Evolutionary conservation across 1,140 invertebrate species (phyloP).

Genomic region (Fopius arisanus): DNA sequence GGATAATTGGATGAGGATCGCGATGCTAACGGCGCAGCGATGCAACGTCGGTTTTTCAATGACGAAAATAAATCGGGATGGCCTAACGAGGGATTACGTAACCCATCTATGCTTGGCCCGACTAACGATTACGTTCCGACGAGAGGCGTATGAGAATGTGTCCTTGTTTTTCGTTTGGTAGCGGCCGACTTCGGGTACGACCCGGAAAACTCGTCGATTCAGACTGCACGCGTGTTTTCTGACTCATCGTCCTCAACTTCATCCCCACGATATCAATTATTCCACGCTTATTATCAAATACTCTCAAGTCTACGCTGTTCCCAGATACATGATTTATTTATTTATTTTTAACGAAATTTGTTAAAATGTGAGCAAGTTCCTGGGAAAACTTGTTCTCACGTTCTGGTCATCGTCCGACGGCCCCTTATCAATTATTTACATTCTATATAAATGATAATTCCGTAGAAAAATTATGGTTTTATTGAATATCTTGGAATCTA

Average conservation of each 20-base stretch:
- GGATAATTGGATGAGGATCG: not conserved
- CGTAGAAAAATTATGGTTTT: too few relatives aligned
- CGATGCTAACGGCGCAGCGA: conserved; percentile 1
- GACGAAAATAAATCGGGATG: conserved; percentile 32
- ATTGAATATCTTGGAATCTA: too few relatives aligned
- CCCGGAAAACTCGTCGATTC: conserved; percentile 18
- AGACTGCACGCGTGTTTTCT: not conserved
- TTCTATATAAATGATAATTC: too few relatives aligned
- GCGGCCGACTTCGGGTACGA: conserved; percentile 17
- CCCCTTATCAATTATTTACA: too few relatives aligned
- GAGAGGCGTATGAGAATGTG: conserved; percentile 23
- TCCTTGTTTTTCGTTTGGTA: conserved; percentile 28
- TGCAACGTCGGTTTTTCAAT: conserved; percentile 20
- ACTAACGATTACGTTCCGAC: conserved; percentile 3
- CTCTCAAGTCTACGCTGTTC: too few relatives aligned
- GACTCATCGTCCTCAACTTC: not conserved
- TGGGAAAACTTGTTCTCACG: too few relatives aligned
- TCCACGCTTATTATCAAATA: too few relatives aligned
- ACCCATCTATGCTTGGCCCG: conserved; percentile 5
- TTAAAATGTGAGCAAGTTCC: too few relatives aligned
- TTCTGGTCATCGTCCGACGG: too few relatives aligned
- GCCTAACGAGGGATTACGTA: conserved; percentile 6
- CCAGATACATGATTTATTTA: too few relatives aligned
- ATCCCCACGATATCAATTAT: not conserved
- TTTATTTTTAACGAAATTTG: too few relatives aligned